phyloP scores from a whole-genome alignment of 2,888 invertebrate species.

The Rhyacophila evoluta region DNA sequence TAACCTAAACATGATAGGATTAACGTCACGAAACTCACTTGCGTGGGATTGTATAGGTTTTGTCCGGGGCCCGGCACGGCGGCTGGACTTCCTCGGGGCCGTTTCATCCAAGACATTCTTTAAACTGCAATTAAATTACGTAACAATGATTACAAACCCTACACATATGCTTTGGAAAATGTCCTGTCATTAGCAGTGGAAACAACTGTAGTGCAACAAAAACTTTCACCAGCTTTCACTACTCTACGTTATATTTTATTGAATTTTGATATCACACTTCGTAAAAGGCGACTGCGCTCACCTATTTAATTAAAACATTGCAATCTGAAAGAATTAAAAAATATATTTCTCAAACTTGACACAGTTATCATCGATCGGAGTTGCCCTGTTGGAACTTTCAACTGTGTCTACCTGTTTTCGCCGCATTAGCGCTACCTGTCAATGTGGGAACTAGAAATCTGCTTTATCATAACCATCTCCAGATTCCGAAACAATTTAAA shows the following conservation, averaged over 20 bases:
- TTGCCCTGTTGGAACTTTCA: constrained; percentile 70
- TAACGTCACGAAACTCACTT: constrained; percentile 64
- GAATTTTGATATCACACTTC: constrained; percentile 64
- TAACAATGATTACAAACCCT: constrained; percentile 61
- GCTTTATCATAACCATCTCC: constrained; percentile 5
- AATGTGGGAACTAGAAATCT: neutral
- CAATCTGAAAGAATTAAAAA: constrained; percentile 44
- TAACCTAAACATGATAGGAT: constrained; percentile 41
- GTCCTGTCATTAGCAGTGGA: constrained; percentile 46
- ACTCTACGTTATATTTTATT: constrained; percentile 58
- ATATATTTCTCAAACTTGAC: constrained; percentile 60
- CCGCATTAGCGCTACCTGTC: constrained; percentile 42
- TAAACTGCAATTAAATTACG: constrained; percentile 63
- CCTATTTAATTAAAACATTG: constrained; percentile 62
- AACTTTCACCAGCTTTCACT: constrained; percentile 64
- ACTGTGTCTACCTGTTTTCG: constrained; percentile 26
- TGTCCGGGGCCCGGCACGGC: constrained; percentile 58
- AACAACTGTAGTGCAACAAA: constrained; percentile 49
- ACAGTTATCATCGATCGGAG: constrained; percentile 67
- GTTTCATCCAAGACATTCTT: constrained; percentile 69
- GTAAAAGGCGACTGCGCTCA: constrained; percentile 59
- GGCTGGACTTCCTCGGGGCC: constrained; percentile 60
- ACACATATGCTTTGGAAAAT: constrained; percentile 55
- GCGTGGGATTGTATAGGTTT: constrained; percentile 59
- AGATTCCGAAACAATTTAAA: too few relatives aligned